Evolutionary conservation across 1,140 invertebrate genomes (phyloP).

Genomic region (Nephila pilipes): DNA sequence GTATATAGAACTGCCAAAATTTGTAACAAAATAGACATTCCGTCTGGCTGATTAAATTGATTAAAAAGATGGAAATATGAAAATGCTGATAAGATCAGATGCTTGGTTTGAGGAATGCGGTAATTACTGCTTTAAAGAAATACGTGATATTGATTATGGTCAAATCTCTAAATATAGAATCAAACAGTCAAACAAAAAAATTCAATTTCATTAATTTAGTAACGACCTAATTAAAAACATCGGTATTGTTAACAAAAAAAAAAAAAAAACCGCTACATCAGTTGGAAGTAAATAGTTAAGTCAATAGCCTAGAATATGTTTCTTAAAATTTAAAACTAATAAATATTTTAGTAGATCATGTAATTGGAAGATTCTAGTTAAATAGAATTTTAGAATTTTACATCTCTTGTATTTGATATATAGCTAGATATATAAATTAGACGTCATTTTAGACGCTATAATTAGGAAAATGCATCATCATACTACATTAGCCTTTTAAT

Average conservation of each 20-base stretch:
- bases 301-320: slow-evolving; percentile 2
- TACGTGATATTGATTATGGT: not conserved
- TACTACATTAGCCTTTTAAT: not conserved
- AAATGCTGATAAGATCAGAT: not conserved
- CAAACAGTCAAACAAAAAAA: not conserved
- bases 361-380: not conserved
- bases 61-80: not conserved
- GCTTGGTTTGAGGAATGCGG: not conserved
- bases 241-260: not conserved
- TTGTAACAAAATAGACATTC: slow-evolving; percentile 6
- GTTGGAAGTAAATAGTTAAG: not conserved
- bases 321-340: not conserved
- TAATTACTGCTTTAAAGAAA: not conserved
- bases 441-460: not conserved
- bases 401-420: slow-evolving; percentile 16
- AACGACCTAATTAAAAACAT: not conserved
- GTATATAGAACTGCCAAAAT: not conserved
- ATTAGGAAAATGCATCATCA: not conserved
- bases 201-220: not conserved
- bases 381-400: not conserved
- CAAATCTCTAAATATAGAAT: not conserved
- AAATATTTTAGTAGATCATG: not conserved
- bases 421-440: not conserved
- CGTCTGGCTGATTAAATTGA: not conserved
- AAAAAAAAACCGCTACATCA: not conserved